Evolutionary conservation across 2,113 vertebrate genomes (phyloP).

Genomic region (Pangasianodon gigas): DNA sequence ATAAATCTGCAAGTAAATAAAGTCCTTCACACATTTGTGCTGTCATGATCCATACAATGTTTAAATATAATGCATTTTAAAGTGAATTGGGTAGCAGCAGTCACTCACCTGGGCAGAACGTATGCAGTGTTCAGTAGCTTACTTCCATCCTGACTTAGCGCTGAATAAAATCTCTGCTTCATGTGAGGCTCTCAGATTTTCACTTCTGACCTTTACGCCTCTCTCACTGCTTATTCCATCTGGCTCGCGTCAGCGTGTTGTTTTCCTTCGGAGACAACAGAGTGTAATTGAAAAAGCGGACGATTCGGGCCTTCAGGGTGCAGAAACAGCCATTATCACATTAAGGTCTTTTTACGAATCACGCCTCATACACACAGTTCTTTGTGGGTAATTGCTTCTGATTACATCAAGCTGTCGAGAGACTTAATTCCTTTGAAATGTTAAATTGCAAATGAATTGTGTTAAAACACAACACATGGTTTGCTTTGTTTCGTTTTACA

Average conservation of each 20-base stretch:
- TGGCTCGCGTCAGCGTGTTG: conserved; percentile 6
- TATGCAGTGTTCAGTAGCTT: conserved; percentile 5
- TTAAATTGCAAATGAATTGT: conserved; percentile 47
- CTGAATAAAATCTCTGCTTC: not conserved
- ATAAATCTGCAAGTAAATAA: not conserved
- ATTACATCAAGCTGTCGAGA: conserved; percentile 46
- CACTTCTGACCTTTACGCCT: conserved; percentile 25
- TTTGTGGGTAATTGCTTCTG: conserved; percentile 56
- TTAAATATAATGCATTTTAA: not conserved
- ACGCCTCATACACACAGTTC: conserved; percentile 33
- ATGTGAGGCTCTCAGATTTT: not conserved
- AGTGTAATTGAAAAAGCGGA: conserved; percentile 53
- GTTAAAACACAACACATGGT: conserved; percentile 48
- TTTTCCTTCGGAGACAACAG: conserved; percentile 40
- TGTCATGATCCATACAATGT: not conserved
- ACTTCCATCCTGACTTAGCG: not conserved
- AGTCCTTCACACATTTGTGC: not conserved
- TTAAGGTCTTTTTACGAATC: conserved; percentile 54
- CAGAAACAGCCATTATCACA: conserved; percentile 47
- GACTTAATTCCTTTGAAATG: conserved; percentile 53
- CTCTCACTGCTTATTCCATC: conserved; percentile 29
- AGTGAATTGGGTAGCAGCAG: not conserved
- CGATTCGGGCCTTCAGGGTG: conserved; percentile 21
- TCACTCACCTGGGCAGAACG: not conserved
- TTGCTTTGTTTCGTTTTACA: conserved; percentile 54